A percentile compares a stretch with the other conserved stretches of the same genome.
Evolutionary conservation across 2,113 vertebrate genomes (phyloP).

Genomic region (Percina caprodes): DNA sequence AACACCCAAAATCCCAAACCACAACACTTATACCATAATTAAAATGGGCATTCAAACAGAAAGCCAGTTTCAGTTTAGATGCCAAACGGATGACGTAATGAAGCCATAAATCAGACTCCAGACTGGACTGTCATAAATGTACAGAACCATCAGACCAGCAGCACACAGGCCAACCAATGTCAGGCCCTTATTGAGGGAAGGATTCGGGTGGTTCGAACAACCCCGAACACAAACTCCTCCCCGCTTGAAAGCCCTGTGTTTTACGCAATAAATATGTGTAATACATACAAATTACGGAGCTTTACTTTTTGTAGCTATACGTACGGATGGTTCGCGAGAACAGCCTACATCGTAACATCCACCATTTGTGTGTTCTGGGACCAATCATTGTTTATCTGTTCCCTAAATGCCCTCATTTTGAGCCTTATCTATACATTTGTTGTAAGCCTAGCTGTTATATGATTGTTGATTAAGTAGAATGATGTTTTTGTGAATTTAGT

Average conservation of each 20-base stretch:
- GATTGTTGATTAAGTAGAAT: background rate
- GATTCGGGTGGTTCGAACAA: no score
- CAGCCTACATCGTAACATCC: no score
- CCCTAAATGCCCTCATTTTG: background rate
- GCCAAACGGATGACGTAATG: slow-evolving; percentile 31
- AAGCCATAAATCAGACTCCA: slow-evolving; percentile 8
- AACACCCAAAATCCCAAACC: no score
- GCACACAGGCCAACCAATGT: no score
- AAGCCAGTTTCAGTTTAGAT: slow-evolving; percentile 32
- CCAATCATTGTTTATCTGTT: background rate
- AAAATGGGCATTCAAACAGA: slow-evolving; percentile 29
- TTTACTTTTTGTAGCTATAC: no score
- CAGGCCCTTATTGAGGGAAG: no score
- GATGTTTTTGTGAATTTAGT: background rate
- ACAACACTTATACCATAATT: slow-evolving; percentile 15
- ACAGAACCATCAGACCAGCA: background rate
- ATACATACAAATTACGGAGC: no score
- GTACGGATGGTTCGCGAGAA: no score
- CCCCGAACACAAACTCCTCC: no score
- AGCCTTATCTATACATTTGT: background rate
- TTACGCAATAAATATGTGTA: no score
- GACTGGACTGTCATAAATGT: slow-evolving; percentile 11
- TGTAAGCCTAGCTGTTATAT: background rate
- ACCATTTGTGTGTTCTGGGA: background rate
- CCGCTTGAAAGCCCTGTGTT: no score